Evolutionary conservation across 2,113 vertebrate species (phyloP), one percentile per base, ranked within the genome.

Genomic region (Mus spicilegus): DNA sequence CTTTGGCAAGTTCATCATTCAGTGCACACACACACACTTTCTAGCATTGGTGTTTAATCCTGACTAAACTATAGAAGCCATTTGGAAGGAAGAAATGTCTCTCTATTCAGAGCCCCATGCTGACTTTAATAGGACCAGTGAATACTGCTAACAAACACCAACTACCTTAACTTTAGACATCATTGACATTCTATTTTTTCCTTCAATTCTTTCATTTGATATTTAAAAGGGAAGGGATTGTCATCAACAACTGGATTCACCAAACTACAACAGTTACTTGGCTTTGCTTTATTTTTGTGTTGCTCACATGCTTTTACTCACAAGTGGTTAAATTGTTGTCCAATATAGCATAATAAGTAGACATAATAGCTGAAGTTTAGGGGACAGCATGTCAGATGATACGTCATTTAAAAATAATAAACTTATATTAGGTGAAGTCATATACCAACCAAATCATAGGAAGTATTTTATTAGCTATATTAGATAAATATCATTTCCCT

Each of bases 81-180:
- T 96, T 95, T 97, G 96, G 95, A 96, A 91, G 80, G 80, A 90
- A 91, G 89, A 96, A 84, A 84, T 80, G 42, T 42, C 89, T 96
- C 89, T 80, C 93, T 95, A 93, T 56, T 92, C 95, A 87, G 39
- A 13, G 72, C 65, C 90, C 91, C 87, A 85, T 90, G 78, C 87
- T 95, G 95, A 94, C 94, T 96, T 97, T 94, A 95, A 94, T 87
- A 87, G 93, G 95, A 96, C 87, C 96, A 93, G 77, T 80, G 93
- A 96, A 86, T 54, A 88, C 65, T 73, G 56, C 58, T 96, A 98
- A 96, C 89, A 91, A 98, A 84, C 80, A 90, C 78, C 94, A 98
- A 95, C 97, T 97, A 96, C 93, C 75, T 92, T 89, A 85, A 96
- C 69, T 94, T n/a, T 69, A 78, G 61, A 97, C 33, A 89, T 26